Percentiles rank a stretch among this genome's conserved stretches.
phyloP scores from a whole-genome alignment of 2,797 vertebrate genomes.

The Syngnathus rostellatus region DNA sequence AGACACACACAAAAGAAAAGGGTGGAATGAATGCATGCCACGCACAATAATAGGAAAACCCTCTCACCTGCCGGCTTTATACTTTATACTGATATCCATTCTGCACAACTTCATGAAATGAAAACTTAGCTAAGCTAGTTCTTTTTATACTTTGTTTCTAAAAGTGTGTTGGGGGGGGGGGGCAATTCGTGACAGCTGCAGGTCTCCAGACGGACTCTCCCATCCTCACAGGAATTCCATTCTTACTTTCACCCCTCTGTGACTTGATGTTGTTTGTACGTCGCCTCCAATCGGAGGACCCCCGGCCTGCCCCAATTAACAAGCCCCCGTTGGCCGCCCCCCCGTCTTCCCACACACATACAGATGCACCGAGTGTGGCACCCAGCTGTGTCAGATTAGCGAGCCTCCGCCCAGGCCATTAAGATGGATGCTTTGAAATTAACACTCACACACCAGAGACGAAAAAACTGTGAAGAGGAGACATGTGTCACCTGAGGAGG shows the following conservation, averaged over 20 bases:
- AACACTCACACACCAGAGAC: slow-evolving; percentile 35
- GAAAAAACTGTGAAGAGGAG: background rate
- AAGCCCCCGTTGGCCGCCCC: slow-evolving; percentile 5
- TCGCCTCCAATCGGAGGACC: slow-evolving; percentile 30
- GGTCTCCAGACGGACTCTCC: background rate
- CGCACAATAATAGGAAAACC: background rate
- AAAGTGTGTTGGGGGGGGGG: background rate
- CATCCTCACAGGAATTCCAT: slow-evolving; percentile 26
- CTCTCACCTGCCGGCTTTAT: background rate
- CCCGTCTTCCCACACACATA: slow-evolving; percentile 17
- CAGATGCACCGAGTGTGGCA: slow-evolving; percentile 10
- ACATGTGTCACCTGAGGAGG: background rate
- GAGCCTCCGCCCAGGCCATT: slow-evolving; percentile 21
- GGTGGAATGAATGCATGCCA: background rate
- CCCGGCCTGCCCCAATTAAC: slow-evolving; percentile 46
- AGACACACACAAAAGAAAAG: slow-evolving; percentile 17
- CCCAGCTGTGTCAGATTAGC: slow-evolving; percentile 49
- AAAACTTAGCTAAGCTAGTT: background rate
- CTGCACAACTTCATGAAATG: background rate
- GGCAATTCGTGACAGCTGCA: slow-evolving; percentile 1
- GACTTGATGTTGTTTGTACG: slow-evolving; percentile 46
- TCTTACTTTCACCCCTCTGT: slow-evolving; percentile 44
- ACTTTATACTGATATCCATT: background rate
- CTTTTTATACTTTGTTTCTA: no score
- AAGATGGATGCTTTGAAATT: slow-evolving; percentile 23